Base-by-base conservation (phyloP, 2,113 vertebrate genomes). In the Eulemur macaco region DNA sequence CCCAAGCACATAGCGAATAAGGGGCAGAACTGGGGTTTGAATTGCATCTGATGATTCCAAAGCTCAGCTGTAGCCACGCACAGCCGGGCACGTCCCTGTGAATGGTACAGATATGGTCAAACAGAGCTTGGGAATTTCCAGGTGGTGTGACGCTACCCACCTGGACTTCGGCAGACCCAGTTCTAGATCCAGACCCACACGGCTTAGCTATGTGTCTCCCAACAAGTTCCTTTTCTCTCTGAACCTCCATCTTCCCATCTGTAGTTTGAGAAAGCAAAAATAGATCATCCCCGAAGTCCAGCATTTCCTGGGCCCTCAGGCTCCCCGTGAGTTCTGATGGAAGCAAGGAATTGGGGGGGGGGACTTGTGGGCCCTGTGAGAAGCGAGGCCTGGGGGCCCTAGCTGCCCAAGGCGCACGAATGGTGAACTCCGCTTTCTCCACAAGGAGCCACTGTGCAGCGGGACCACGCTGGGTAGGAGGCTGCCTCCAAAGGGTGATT, bases 401-500 rank as follows among this genome's bases (percentile, higher is more conserved):
- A 80, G 64, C 20, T 37, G 14, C 34, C 82, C 54, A 39, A 74
- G 68, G 63, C 23, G 8, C 13, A 64, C 34, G 42, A 89, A 77
- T 20, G 39, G 45, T 27, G 37, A 92, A 66, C 69, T 66, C 39
- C 74, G 69, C n/a, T 52, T 92, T 91, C 13, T 25, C 77, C 81
- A 85, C 77, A 86, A 83, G 90, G 31, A 95, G 81, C 74, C 63
- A 63, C 68, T 91, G 14, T 60, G 54, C 2, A 4, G 73, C 74
- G n/a, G 1, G 76, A 81, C 89, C 87, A 81, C 47, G 29, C 29
- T 37, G 91, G 81, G 96, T 84, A 58, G 97, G 96, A 96, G 82
- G 96, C 64, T 86, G 94, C 77, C 87, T 96, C 60, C 88, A 77
- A 93, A 85, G 85, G 76, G 60, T 29, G 5, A 92, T 96, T 97